These are phyloP conservation scores for Vanessa atalanta DNA, from an alignment of 1,140 invertebrate species.

Conservation along the genomic window DNA sequence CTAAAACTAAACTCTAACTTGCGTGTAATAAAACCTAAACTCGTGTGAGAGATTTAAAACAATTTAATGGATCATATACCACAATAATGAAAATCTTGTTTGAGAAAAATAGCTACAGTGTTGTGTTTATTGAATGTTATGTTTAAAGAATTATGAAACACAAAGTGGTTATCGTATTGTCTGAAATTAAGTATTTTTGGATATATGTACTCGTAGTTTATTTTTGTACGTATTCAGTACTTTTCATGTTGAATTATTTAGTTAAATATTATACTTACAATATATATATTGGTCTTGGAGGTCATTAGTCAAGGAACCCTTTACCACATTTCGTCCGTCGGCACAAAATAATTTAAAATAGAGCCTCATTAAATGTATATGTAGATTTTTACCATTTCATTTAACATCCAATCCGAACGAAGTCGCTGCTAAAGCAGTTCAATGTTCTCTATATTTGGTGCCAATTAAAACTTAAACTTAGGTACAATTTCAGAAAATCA, in stretches of 20 bases:
- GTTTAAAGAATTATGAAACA: background rate
- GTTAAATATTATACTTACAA: too few relatives aligned
- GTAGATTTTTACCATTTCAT: too few relatives aligned
- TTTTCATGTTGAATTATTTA: too few relatives aligned
- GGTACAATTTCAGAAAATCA: background rate
- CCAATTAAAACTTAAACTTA: background rate
- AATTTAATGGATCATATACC: constrained; percentile 30
- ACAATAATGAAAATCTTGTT: constrained; percentile 32
- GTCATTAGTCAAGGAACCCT: too few relatives aligned
- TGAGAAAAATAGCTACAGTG: constrained; percentile 17
- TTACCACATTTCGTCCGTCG: too few relatives aligned
- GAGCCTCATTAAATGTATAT: too few relatives aligned
- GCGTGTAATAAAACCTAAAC: background rate
- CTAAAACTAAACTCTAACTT: background rate
- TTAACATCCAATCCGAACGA: background rate
- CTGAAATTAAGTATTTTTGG: too few relatives aligned
- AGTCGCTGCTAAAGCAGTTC: background rate
- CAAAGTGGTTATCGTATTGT: too few relatives aligned
- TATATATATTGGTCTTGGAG: too few relatives aligned
- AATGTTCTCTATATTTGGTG: background rate
- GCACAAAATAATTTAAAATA: too few relatives aligned
- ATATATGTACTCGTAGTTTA: too few relatives aligned
- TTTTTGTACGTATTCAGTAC: too few relatives aligned
- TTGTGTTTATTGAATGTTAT: constrained; percentile 1
- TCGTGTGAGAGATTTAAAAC: background rate